Evolutionary conservation across 2,888 invertebrate genomes (phyloP).

Genomic region (Dynastes maya): DNA sequence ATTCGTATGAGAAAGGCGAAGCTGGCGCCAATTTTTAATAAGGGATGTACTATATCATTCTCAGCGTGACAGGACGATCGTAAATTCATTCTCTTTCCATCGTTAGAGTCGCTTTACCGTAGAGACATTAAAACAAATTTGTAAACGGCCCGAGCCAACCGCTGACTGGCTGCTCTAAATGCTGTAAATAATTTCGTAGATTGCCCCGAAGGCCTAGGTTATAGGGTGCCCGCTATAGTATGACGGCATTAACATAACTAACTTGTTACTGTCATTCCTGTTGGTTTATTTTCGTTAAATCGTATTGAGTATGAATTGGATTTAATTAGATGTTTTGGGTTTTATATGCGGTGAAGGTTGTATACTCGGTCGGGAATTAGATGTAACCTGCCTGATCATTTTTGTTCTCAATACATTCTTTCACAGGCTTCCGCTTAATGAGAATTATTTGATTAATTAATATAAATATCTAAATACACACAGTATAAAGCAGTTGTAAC

Average conservation of each 20-base stretch:
- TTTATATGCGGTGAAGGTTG: too few species aligned
- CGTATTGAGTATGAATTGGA: too few species aligned
- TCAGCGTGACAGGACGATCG: conserved; percentile 55
- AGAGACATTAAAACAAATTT: conserved; percentile 64
- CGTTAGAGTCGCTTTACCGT: conserved; percentile 61
- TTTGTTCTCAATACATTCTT: too few species aligned
- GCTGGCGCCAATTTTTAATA: conserved; percentile 61
- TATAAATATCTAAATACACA: too few species aligned
- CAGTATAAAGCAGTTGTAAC: too few species aligned
- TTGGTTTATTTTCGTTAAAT: conserved; percentile 49
- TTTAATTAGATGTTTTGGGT: too few species aligned
- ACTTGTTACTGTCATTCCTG: conserved; percentile 56
- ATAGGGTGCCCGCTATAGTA: conserved; percentile 46
- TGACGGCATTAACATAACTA: conserved; percentile 60
- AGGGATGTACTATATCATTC: conserved; percentile 60
- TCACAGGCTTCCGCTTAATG: too few species aligned
- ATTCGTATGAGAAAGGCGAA: conserved; percentile 14
- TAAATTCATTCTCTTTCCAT: conserved; percentile 62
- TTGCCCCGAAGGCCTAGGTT: conserved; percentile 54
- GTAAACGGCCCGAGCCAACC: conserved; percentile 60
- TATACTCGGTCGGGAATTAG: too few species aligned
- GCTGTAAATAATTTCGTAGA: conserved; percentile 13
- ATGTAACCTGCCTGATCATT: too few species aligned
- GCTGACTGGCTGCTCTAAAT: conserved; percentile 13
- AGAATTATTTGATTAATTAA: too few species aligned